Base-by-base conservation (phyloP, 2,797 vertebrate species). In the Lutjanus campechanus region DNA sequence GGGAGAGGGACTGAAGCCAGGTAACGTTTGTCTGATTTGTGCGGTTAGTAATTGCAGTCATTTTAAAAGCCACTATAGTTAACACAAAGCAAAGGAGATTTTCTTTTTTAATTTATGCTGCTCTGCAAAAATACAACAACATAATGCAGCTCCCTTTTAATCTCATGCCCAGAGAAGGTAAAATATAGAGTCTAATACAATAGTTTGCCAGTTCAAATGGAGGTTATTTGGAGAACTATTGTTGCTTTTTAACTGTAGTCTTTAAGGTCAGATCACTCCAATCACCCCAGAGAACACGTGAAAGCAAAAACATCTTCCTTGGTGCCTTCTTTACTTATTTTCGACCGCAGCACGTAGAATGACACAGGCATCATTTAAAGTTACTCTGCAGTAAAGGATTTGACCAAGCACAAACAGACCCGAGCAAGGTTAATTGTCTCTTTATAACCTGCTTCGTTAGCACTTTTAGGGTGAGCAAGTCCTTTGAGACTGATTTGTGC, bases 401-500 rank as follows among this genome's bases (percentile, higher is more conserved):
- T 22, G 60, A 79, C 55, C 36, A 62, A 69, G 58, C 64, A 61
- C 54, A 79, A 87, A 68, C 72, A 73, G 54, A 53, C 22, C 66
- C 19, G 49, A 55, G 50, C 76, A 80, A 79, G 69, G 67, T 86
- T 82, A 87, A 85, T 64, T 0, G 51, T 63, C 65, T 64, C 69
- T 81, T 84, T 77, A 85, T 77, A 73, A 79, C 44, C 61, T 88
- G 83, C 86, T 82, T 63, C 4, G 51, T 83, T 74, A 20, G 76
- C 83, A 82, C 68, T 90, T 82, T 88, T 60, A 63, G 44, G 11
- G 50, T 77, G 72, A 70, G 69, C 2, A 55, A 67, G 44, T 65
- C 81, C 59, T 79, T 25, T 43, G 90, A 73, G 84, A 76, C 58
- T 53, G 29, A 12, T 72, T 73, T 69, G 47, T 72, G 54, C 59